Evolutionary conservation across 64 coral and sea anemone genomes (phyloP), one percentile per base, ranked within the genome.

Genomic region (Dendrophyllia cribrosa): DNA sequence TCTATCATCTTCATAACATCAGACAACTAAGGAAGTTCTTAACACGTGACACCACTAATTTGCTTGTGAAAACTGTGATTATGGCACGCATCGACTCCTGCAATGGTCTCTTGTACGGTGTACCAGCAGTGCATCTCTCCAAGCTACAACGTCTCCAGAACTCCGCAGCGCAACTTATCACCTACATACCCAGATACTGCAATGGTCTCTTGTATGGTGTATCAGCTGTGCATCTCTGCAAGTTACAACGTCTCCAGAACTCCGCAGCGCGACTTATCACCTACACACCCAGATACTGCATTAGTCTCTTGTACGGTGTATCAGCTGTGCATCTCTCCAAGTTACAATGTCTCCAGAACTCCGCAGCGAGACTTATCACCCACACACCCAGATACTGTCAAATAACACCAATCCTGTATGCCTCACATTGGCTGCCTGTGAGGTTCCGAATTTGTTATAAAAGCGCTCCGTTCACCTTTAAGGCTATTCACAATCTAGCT

Each of bases 71-170:
- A 69, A 53, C 84, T 10, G 34, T 88, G 15, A 58, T 71, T 74
- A 24, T 26, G 14, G 50, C 66, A 19, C 22, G 68, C 4, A 9
- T 75, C 17, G 68, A 74, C 59, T 88, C 72, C 22, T 74, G 68
- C 21, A 88, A 88, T 72, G 51, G 65, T 48, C 26, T 88, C 17
- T 74, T 75, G 23, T 20, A 68, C 43, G 86, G 86, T 56, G 43
- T 88, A 72, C 49, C 86, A 51, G 70, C 48, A 75, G 46, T 56
- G 14, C 47, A 75, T 51, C 14, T 88, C 10, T 9, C 45, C 50
- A 88, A 74, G 72, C 25, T 88, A 52, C 86, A 88, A 58, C 8
- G 24, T 23, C 58, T 74, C 48, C 86, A 75, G 70, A 88, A 88
- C 70, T 68, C 20, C 55, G 70, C 70, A 59, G 86, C 86, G 16